Base-by-base conservation (phyloP, 1,140 invertebrate genomes). In the Trachymyrmex septentrionalis region DNA sequence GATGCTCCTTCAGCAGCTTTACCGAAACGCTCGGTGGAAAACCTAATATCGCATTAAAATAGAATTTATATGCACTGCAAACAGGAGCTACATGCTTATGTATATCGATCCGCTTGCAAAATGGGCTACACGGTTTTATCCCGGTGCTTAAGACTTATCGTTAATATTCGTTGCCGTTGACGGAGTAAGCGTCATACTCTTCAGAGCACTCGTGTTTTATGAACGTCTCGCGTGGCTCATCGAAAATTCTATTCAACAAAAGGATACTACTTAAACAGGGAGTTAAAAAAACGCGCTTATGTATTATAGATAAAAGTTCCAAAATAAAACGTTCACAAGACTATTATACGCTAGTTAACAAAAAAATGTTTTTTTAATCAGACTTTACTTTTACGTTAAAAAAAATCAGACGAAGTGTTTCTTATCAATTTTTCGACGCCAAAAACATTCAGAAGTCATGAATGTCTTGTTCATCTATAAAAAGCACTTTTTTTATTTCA, bases 201-300 rank as follows among this genome's bases (percentile, higher is more conserved):
- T 21, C 19, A 61, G 14, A 14, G 50, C 16, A 10, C 24, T 72
- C 69, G 55, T 80, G 44, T 44, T 48, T 61, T 71, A 75, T 84
- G 27, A 84, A 84, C 73, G 69, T 38, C 48, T 73, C 38, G 64
- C 64, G 48, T 81, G 64, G 64, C 30, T 10, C 69, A 84, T 84
- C 55, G 59, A 73, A 75, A 84, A 84, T 84, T 84, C 80, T 61
- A 84, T 61, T 73, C 69, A 59, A 73, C 69, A 14, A 59, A 24
- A 48, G 63, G 34, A 38, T 48, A 24, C 69, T 75, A 50, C 16
- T 24, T n/a, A n/a, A 14, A 19, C 12, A 14, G 10, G 12, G 24
- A 84, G 69, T 38, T 38, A 57, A 67, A 72, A 34, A 73, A 19
- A 3, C 1, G 38, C 38, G 16, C 53, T 72, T 34, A 6, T 61